Percentiles rank a stretch among this genome's conserved stretches.
Evolutionary conservation across 2,797 vertebrate genomes (phyloP).

Genomic region (Silurus lanzhouensis): DNA sequence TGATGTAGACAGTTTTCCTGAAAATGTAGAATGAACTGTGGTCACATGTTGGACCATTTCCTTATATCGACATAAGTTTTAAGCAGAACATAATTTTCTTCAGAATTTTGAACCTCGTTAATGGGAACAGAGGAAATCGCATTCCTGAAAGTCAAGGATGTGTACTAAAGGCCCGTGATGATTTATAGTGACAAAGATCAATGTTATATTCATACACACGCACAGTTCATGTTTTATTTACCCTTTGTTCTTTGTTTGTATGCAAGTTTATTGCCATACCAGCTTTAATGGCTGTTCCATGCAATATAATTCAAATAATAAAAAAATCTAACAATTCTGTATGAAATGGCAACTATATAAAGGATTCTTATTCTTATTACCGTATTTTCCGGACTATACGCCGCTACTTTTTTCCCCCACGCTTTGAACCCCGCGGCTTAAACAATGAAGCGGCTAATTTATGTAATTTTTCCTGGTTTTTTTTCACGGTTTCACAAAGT

Average conservation of each 20-base stretch:
- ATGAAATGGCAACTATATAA: no score
- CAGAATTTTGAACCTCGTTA: background rate
- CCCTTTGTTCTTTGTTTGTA: background rate
- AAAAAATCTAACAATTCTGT: no score
- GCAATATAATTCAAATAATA: no score
- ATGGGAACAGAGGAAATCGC: background rate
- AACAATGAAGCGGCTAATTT: no score
- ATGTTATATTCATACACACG: conserved; percentile 1
- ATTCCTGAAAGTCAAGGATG: background rate
- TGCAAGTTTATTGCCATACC: no score
- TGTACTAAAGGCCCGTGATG: conserved; percentile 7
- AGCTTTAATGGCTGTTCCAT: no score
- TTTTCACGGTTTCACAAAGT: no score
- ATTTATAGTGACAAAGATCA: conserved; percentile 30
- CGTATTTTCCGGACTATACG: no score
- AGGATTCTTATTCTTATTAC: no score
- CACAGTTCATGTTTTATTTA: background rate
- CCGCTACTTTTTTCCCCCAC: no score
- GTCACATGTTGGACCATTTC: conserved; percentile 33
- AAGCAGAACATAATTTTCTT: conserved; percentile 8
- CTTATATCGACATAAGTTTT: conserved; percentile 8
- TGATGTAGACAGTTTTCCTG: background rate
- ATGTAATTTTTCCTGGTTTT: no score
- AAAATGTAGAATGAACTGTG: conserved; percentile 18
- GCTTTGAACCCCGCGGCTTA: no score